A percentile compares a stretch with the other conserved stretches of the same genome.
Evolutionary conservation across 2,113 vertebrate species (phyloP).

Genomic region (Ceuthmochares aereus): DNA sequence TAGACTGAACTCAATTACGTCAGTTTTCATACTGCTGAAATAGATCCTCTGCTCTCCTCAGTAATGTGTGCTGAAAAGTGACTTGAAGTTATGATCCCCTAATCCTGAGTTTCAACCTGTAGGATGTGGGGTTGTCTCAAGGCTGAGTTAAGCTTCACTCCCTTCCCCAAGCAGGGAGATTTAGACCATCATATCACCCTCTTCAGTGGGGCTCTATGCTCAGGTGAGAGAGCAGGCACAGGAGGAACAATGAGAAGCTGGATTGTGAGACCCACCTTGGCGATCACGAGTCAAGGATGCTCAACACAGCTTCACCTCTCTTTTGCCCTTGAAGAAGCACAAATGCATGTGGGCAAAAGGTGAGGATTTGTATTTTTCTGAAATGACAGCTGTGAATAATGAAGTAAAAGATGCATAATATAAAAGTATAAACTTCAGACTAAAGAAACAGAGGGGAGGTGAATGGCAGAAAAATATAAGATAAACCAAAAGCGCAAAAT

Average conservation of each 20-base stretch:
- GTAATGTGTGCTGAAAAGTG: neutral
- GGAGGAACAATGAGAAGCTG: fast-evolving
- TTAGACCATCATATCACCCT: neutral
- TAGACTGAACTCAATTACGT: neutral
- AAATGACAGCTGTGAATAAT: neutral
- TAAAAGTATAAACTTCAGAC: neutral
- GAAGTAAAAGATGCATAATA: neutral
- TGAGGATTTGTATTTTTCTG: neutral
- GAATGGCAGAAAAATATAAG: neutral
- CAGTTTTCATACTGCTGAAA: neutral
- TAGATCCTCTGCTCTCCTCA: neutral
- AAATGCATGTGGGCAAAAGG: neutral
- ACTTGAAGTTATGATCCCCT: neutral
- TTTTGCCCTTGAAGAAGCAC: neutral
- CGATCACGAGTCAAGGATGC: neutral
- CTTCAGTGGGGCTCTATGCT: neutral
- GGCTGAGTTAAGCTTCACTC: neutral
- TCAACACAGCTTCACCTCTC: neutral
- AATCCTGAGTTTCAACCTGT: neutral
- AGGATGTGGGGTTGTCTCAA: neutral
- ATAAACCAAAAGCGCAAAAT: neutral
- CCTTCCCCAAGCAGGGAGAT: neutral
- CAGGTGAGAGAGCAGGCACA: neutral
- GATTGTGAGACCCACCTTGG: neutral
- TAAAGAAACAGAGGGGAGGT: neutral